Conservation (phyloP, 2,113 vertebrate genomes). For the Siniperca chuatsi region DNA sequence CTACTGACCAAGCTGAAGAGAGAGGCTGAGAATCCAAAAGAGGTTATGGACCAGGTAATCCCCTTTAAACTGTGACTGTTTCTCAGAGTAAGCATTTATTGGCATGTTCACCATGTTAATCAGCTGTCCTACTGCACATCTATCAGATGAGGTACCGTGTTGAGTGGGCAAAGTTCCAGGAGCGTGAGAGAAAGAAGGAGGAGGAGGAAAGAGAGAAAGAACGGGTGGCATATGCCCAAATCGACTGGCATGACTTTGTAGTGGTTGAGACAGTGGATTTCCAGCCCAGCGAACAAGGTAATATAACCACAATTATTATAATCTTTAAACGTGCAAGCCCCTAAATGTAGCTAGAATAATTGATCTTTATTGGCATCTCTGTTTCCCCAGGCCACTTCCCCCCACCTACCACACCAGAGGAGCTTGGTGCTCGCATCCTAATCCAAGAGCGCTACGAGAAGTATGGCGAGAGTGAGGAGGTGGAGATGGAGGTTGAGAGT, state of each 20-base stretch:
- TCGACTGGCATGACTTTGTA: constrained; percentile 99
- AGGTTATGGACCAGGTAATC: constrained; percentile 97
- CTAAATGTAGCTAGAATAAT: not conserved
- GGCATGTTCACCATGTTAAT: constrained; percentile 12
- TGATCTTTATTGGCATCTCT: not conserved
- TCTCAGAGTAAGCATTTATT: not conserved
- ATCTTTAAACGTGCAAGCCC: not conserved
- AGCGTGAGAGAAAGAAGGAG: constrained; percentile 96
- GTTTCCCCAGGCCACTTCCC: constrained; percentile 92
- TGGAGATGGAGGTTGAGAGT: constrained; percentile 99
- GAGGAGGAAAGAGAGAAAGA: constrained; percentile 98
- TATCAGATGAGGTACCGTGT: constrained; percentile 95
- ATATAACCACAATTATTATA: not conserved
- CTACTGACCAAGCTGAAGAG: constrained; percentile 94
- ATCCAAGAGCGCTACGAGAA: constrained; percentile 99
- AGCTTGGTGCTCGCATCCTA: constrained; percentile 96
- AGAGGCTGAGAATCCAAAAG: constrained; percentile 95
- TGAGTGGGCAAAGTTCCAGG: constrained; percentile 99
- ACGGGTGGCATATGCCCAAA: constrained; percentile 96
- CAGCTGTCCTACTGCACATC: not conserved
- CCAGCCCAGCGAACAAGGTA: constrained; percentile 97
- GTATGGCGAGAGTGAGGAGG: constrained; percentile 98
- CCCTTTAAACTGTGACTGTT: not conserved
- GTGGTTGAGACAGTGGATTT: constrained; percentile 99
- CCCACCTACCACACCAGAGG: constrained; percentile 96